Base-by-base conservation (phyloP, 2,888 invertebrate species). In the Lasioglossum zephyrum region DNA sequence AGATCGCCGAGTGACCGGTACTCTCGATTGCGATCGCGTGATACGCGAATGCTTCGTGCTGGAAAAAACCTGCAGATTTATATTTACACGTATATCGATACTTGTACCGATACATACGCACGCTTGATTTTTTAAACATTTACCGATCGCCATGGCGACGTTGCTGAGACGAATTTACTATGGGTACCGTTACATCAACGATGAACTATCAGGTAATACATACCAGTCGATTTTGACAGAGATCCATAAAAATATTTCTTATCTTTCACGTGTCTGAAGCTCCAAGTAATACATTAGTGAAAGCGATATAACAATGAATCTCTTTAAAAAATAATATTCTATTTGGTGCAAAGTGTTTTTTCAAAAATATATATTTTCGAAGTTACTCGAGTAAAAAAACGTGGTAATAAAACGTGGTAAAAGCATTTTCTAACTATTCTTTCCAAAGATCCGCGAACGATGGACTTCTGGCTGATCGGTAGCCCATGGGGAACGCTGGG, bases 381-480 rank as follows among this genome's bases (percentile, higher is more conserved):
- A n/a, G 53, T 53, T 4, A 53, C 22, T 9, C 53, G 53, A 53
- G 18, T 22, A 22, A 53, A 49, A 22, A 9, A 6, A 18, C 2
- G 36, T 36, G 36, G 36, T 36, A 49, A 18, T 18, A 2, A 49
- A n/a, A n/a, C n/a, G n/a, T n/a, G n/a, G n/a, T 6, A 49, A 22
- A 49, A 18, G 18, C 49, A 53, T 53, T 53, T 9, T 53, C 22
- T 53, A 53, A 53, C 9, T 53, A 53, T 53, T 0, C 9, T 66
- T 66, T n/a, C 39, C 49, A n/a, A 72, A 97, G 97, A 97, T 95
- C 96, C 95, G 0, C 95, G 97, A 82, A 97, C 97, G 11, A 96
- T 96, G 86, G 95, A 96, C 79, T 97, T 97, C 96, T 96, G 97
- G 4, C 94, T 98, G 60, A 96, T 97, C 92, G 95, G 96, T 0